phyloP scores from a whole-genome alignment of 2,113 vertebrate species.

The Thinocorus orbignyianus region DNA sequence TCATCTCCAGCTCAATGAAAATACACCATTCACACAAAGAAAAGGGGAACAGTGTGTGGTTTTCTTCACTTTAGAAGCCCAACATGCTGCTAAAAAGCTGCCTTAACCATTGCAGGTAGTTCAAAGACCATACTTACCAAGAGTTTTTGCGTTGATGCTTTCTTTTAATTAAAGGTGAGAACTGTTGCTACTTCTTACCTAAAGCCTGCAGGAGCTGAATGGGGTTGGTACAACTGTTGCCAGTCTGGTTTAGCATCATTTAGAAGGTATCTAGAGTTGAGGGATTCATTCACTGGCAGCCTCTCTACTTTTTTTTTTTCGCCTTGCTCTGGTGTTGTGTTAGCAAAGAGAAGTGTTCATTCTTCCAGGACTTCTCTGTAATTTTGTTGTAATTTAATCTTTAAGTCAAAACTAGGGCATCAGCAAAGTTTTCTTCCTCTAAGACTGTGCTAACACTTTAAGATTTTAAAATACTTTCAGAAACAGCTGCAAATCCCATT shows the following conservation, averaged over 20 bases:
- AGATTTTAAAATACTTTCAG: not conserved
- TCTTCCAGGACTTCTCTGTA: not conserved
- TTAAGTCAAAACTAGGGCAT: not conserved
- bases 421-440: not conserved
- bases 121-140: not conserved
- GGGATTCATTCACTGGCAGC: not conserved
- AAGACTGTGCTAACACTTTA: not conserved
- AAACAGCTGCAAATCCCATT: not conserved
- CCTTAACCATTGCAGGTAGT: not conserved
- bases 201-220: not conserved
- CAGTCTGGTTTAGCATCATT: not conserved
- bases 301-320: not conserved
- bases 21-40: not conserved
- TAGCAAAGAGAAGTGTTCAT: not conserved
- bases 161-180: not conserved
- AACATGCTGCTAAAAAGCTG: not conserved
- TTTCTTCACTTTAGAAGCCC: not conserved
- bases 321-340: not conserved
- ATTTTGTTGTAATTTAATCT: not conserved
- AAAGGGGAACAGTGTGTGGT: not conserved
- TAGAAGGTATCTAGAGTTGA: not conserved
- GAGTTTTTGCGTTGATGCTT: not conserved
- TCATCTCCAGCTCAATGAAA: not conserved
- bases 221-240: not conserved
- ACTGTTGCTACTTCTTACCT: not conserved